Conservation (phyloP, 2,113 vertebrate species). For the Ramphastos sulfuratus region DNA sequence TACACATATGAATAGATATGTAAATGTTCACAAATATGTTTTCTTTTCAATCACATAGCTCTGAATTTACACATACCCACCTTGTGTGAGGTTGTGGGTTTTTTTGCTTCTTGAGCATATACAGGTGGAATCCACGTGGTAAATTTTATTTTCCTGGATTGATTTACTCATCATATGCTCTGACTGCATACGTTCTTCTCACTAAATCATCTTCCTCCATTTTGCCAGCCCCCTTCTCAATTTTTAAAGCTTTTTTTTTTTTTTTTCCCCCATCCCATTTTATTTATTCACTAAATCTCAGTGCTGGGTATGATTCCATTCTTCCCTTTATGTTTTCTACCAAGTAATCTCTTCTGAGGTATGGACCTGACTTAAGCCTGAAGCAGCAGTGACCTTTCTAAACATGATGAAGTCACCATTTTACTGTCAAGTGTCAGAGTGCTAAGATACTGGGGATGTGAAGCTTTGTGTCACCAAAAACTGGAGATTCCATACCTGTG, state of each 20-base stretch:
- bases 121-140: neutral
- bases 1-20: neutral
- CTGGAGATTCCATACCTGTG: neutral
- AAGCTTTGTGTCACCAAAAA: neutral
- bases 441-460: neutral
- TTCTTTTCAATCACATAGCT: neutral
- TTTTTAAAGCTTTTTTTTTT: neutral
- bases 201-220: neutral
- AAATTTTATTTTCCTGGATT: slow-evolving; percentile 8
- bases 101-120: neutral
- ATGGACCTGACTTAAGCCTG: neutral
- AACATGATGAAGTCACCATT: neutral
- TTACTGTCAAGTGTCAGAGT: neutral
- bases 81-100: neutral
- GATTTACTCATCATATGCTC: neutral
- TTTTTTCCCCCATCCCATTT: neutral
- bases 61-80: neutral
- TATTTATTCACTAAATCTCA: slow-evolving; percentile 3
- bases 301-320: neutral
- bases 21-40: neutral
- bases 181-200: neutral
- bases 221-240: neutral
- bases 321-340: neutral
- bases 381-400: slow-evolving; percentile 2
- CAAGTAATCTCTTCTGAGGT: neutral